These are phyloP conservation scores for Nyctibius grandis DNA, from an alignment of 2,797 vertebrate genomes.

Conservation along the genomic window DNA sequence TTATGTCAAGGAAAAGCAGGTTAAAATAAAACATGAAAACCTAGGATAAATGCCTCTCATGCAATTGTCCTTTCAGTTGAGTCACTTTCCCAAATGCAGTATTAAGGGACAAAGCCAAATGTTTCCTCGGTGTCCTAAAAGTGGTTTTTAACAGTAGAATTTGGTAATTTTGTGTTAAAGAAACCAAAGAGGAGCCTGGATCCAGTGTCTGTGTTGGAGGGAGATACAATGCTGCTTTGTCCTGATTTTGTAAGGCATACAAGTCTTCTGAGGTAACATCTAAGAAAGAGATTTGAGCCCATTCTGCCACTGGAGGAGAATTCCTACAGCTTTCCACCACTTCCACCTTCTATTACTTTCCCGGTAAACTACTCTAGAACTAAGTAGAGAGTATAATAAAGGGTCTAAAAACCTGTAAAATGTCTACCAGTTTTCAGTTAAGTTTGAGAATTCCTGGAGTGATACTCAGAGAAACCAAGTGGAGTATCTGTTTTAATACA, in stretches of 20 bases:
- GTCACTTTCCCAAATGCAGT: neutral
- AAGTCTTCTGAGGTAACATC: neutral
- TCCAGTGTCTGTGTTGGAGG: neutral
- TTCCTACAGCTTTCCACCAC: neutral
- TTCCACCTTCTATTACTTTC: neutral
- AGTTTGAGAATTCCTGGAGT: neutral
- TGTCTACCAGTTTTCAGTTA: neutral
- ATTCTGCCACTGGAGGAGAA: neutral
- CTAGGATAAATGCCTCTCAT: neutral
- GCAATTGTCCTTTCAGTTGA: neutral
- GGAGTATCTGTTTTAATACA: neutral
- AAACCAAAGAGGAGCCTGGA: neutral
- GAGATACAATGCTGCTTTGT: neutral
- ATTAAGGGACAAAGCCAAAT: neutral
- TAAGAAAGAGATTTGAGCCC: neutral
- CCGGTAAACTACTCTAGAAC: neutral
- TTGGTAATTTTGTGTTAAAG: neutral
- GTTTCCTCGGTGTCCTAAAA: neutral
- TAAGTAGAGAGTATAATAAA: neutral
- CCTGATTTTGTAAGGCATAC: neutral
- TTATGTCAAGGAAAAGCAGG: neutral
- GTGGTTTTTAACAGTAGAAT: neutral
- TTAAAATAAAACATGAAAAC: neutral
- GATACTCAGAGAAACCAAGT: neutral
- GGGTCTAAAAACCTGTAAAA: neutral